A percentile compares a stretch with the other conserved stretches of the same genome.
phyloP scores from a whole-genome alignment of 92 coral and sea anemone genomes.

The Porites rus region DNA sequence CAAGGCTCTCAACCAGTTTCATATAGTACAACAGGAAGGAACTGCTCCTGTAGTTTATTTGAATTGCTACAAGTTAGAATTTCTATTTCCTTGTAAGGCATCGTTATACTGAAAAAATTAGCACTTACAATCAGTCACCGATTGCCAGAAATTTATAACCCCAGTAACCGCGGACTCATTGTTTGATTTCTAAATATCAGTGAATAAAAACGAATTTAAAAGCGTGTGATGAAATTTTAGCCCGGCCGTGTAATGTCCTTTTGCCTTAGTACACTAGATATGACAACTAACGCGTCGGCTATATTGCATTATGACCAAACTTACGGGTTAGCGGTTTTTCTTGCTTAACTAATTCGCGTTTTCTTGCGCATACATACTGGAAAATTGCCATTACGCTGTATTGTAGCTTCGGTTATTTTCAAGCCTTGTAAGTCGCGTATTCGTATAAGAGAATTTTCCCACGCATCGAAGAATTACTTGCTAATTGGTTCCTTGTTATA shows the following conservation, averaged over 20 bases:
- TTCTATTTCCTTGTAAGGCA: too few relatives aligned
- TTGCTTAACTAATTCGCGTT: not conserved
- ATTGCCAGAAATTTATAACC: too few relatives aligned
- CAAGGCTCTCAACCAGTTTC: not conserved
- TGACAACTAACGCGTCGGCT: not conserved
- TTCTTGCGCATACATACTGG: not conserved
- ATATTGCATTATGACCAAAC: not conserved
- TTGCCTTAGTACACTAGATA: too few relatives aligned
- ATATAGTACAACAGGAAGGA: not conserved
- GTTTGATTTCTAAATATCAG: too few relatives aligned
- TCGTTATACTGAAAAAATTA: too few relatives aligned
- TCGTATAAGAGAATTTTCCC: constrained; percentile 4
- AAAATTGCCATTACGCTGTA: constrained; percentile 20
- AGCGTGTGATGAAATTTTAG: too few relatives aligned
- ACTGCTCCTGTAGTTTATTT: too few relatives aligned
- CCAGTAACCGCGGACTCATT: too few relatives aligned
- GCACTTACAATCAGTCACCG: too few relatives aligned
- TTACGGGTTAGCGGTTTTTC: constrained; percentile 2
- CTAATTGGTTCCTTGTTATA: constrained; percentile 14
- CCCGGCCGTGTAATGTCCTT: too few relatives aligned
- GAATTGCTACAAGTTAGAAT: not conserved
- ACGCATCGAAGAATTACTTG: not conserved
- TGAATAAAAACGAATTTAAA: too few relatives aligned
- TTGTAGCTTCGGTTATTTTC: not conserved
- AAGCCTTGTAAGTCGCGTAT: not conserved